phyloP scores from a whole-genome alignment of 2,797 vertebrate species.

The Lagorchestes hirsutus region DNA sequence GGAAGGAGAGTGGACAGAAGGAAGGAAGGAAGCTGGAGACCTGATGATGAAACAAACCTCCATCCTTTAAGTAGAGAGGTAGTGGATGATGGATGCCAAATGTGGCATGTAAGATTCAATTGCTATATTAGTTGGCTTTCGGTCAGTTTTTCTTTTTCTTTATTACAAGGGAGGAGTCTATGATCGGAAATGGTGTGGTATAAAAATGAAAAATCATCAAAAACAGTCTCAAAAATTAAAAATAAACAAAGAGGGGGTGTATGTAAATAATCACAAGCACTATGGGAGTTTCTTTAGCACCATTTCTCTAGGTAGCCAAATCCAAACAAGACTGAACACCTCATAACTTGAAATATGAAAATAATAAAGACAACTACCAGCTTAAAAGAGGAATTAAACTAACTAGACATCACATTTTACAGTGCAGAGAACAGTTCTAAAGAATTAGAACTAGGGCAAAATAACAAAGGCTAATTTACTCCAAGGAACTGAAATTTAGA shows the following conservation, averaged over 20 bases:
- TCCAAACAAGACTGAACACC: not conserved
- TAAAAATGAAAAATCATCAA: not conserved
- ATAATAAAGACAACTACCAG: not conserved
- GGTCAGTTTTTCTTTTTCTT: not conserved
- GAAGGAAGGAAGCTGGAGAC: not conserved
- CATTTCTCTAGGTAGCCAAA: conserved; percentile 8
- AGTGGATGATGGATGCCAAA: not conserved
- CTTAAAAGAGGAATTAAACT: not conserved
- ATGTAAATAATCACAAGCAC: not conserved
- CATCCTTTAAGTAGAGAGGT: not conserved
- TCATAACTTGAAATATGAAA: not conserved
- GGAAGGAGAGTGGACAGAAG: too few relatives aligned
- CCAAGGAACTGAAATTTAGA: not conserved
- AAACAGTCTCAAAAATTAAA: not conserved
- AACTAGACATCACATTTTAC: not conserved
- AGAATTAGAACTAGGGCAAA: not conserved
- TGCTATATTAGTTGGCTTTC: not conserved
- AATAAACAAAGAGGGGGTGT: not conserved
- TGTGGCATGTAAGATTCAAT: not conserved
- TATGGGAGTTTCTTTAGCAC: not conserved
- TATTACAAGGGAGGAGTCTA: not conserved
- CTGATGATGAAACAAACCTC: not conserved
- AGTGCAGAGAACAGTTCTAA: not conserved
- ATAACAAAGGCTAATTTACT: not conserved
- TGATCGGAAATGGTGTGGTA: not conserved